Base-by-base conservation (phyloP, 2,888 invertebrate species). In the Caenorhabditis imperialis region DNA sequence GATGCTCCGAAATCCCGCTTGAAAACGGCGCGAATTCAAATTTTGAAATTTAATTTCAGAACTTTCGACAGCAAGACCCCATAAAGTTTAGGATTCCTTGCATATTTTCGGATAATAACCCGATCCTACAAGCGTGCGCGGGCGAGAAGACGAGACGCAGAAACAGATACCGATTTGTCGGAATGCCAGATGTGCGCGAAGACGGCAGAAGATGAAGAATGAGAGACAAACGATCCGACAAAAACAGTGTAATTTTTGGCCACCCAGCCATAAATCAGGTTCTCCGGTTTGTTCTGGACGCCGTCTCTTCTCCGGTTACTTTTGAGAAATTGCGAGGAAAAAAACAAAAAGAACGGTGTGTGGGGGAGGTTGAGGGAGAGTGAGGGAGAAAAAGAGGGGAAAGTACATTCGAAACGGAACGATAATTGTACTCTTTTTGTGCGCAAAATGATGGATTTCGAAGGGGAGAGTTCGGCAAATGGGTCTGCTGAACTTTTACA, bases 341-440 rank as follows among this genome's bases (percentile, higher is more conserved):
- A 16, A 10, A 42, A 45, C 38, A 53, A 54, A 18, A 62, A 23
- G 42, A 44, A 60, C 35, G 33, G 47, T 30, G 23, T 3, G 40
- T 22, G 44, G 35, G 33, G 38, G n/a, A 45, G 55, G 55, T 35
- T 35, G 62, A 50, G 27, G 27, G 50, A 50, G 45, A 40, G 57
- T 50, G 44, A 20, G 23, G 47, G 60, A 27, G 18, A 45, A 45
- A 57, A 37, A 37, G 51, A 38, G 69, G 60, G 44, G 53, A 60
- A 53, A 69, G 69, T 50, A 35, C 16, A 33, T 27, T 38, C 20
- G 70, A 25, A 37, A 54, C 14, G 23, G 40, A 25, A 27, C 53
- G 63, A 63, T 55, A 55, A 63, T 58, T 58, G 67, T 63, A 55
- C 63, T 48, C 22, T 51, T 54, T 25, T 14, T 42, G n/a, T 10